A percentile compares a stretch with the other conserved stretches of the same genome.
phyloP scores from a whole-genome alignment of 2,888 invertebrate genomes.

The Tinea pellionella region DNA sequence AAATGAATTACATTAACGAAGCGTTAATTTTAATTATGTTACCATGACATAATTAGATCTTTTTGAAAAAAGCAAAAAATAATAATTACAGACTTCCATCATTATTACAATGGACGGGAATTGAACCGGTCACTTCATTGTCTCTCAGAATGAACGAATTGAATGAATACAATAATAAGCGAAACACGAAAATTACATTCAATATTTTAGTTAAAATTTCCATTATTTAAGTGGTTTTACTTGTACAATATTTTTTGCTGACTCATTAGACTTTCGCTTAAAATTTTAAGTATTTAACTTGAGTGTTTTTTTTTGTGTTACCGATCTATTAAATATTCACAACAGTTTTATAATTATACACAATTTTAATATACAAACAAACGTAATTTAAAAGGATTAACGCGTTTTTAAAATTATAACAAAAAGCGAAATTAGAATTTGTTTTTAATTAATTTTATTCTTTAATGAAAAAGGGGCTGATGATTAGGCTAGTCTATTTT shows the following conservation, averaged over 20 bases:
- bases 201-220: neutral
- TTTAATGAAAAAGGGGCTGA: too few species aligned
- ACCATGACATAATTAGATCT: conserved; percentile 38
- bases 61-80: conserved; percentile 54
- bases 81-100: conserved; percentile 30
- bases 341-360: neutral
- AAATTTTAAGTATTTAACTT: neutral
- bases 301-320: neutral
- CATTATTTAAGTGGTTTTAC: conserved; percentile 10
- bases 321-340: neutral
- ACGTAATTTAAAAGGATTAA: neutral
- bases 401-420: too few species aligned
- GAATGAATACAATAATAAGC: conserved; percentile 9
- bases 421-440: too few species aligned
- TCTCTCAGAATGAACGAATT: conserved; percentile 47
- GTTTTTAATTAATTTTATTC: too few species aligned
- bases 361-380: neutral
- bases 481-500: too few species aligned
- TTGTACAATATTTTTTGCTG: neutral
- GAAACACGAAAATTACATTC: neutral
- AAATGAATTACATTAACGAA: conserved; percentile 24
- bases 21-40: conserved; percentile 59
- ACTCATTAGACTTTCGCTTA: neutral
- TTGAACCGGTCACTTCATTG: conserved; percentile 46
- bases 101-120: conserved; percentile 59